Evolutionary conservation across 2,888 invertebrate genomes (phyloP).

Genomic region (Congeria kusceri): DNA sequence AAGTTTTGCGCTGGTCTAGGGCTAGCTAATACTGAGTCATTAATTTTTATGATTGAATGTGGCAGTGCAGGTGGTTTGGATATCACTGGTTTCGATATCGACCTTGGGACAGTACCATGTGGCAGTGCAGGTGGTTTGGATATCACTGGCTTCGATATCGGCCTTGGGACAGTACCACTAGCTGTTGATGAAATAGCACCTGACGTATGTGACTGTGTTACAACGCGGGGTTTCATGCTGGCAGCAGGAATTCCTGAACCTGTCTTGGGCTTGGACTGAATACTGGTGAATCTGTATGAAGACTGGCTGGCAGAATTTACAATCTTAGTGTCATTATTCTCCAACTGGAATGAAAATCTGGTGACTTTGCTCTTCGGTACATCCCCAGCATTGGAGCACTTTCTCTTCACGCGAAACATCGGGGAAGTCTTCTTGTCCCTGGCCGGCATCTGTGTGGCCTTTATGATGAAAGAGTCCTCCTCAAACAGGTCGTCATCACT

Average conservation of each 20-base stretch:
- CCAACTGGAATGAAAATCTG: conserved; percentile 41
- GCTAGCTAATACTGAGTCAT: not conserved
- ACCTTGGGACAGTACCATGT: not conserved
- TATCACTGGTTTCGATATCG: too few species aligned
- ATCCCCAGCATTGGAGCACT: conserved; percentile 26
- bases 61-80: not conserved
- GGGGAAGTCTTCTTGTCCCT: conserved; percentile 37
- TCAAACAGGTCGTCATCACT: conserved; percentile 76
- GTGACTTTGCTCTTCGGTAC: conserved; percentile 48
- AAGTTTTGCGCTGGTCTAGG: conserved; percentile 1
- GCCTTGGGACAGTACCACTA: too few species aligned
- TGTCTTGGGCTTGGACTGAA: not conserved
- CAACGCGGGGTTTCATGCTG: not conserved
- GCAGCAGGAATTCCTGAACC: not conserved
- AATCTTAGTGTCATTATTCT: not conserved
- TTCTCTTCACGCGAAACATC: conserved; percentile 51
- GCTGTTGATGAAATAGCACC: too few species aligned
- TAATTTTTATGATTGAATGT: conserved; percentile 1
- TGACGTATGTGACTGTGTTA: not conserved
- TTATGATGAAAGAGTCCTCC: conserved; percentile 73
- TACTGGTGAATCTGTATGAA: not conserved
- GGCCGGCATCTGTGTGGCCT: conserved; percentile 69
- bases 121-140: not conserved
- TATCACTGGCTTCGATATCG: too few species aligned
- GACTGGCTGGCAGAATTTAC: not conserved